Percentiles rank a stretch among this genome's conserved stretches.
Conservation (phyloP, 2,113 vertebrate genomes). For the Lutjanus erythropterus region DNA sequence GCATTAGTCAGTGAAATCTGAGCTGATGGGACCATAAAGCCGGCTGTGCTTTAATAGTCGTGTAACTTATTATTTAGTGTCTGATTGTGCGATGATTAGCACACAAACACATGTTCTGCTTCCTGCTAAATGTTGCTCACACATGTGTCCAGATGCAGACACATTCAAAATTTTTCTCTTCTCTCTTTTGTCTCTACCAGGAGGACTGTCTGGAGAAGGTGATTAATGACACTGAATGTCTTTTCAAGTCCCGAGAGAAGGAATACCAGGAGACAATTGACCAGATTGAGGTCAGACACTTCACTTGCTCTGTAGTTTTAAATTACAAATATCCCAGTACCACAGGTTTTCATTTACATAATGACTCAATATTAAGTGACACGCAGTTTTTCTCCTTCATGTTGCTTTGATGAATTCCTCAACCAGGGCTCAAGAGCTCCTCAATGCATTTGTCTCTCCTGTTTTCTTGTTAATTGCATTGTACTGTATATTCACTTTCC, state of each 20-base stretch:
- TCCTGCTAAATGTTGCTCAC: not conserved
- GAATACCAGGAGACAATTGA: constrained; percentile 98
- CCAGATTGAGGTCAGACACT: constrained; percentile 93
- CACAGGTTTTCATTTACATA: not conserved
- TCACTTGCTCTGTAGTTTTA: not conserved
- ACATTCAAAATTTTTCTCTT: not conserved
- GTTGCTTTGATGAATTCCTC: not conserved
- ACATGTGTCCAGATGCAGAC: not conserved
- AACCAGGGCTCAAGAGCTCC: not conserved
- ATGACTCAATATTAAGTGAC: not conserved
- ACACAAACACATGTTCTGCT: constrained; percentile 16
- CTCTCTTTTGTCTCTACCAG: constrained; percentile 78
- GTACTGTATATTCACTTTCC: not conserved
- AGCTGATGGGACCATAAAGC: constrained; percentile 34
- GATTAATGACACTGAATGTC: constrained; percentile 95
- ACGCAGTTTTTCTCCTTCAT: not conserved
- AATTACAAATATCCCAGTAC: not conserved
- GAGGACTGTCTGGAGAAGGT: constrained; percentile 97
- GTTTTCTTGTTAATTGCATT: not conserved
- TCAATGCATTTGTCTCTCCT: not conserved
- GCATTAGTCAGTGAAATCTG: constrained; percentile 61
- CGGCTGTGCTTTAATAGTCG: constrained; percentile 23
- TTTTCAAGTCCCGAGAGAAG: constrained; percentile 97
- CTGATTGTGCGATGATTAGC: constrained; percentile 14
- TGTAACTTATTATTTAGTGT: constrained; percentile 10